phyloP scores from a whole-genome alignment of 2,113 vertebrate species.

The Scatophagus argus region DNA sequence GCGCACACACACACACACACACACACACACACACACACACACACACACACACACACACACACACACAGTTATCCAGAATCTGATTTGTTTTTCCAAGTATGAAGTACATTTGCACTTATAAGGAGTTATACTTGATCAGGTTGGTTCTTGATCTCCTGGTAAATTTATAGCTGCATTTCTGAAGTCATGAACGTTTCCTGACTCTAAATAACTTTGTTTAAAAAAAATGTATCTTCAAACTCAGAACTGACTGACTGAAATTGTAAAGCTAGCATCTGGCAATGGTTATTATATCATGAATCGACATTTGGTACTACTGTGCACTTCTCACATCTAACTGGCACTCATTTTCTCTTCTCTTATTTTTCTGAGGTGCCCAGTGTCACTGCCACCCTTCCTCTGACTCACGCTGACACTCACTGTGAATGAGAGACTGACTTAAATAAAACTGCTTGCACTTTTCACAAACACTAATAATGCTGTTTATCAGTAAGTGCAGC shows the following conservation, averaged over 20 bases:
- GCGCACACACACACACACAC: constrained; percentile 27
- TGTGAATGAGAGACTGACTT: too few species aligned
- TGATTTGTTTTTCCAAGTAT: constrained; percentile 36
- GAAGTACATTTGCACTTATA: constrained; percentile 14
- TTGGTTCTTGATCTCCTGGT: constrained; percentile 2
- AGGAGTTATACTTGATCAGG: constrained; percentile 24
- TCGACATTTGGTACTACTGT: too few species aligned
- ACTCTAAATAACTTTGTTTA: neutral
- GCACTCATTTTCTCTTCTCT: too few species aligned
- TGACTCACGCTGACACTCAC: too few species aligned
- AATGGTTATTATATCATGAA: too few species aligned
- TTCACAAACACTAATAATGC: too few species aligned
- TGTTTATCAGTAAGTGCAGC: too few species aligned
- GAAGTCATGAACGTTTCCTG: neutral
- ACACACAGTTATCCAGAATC: constrained; percentile 20
- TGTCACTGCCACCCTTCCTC: too few species aligned
- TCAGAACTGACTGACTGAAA: neutral
- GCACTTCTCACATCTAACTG: too few species aligned
- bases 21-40: constrained; percentile 27
- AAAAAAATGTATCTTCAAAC: neutral
- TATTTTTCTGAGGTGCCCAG: too few species aligned
- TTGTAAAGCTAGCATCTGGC: neutral
- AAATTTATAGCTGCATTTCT: constrained; percentile 11
- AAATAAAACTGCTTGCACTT: too few species aligned
- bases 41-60: constrained; percentile 5